Evolutionary conservation across 1,140 invertebrate genomes (phyloP), one percentile per base, ranked within the genome.

Genomic region (Mya arenaria): DNA sequence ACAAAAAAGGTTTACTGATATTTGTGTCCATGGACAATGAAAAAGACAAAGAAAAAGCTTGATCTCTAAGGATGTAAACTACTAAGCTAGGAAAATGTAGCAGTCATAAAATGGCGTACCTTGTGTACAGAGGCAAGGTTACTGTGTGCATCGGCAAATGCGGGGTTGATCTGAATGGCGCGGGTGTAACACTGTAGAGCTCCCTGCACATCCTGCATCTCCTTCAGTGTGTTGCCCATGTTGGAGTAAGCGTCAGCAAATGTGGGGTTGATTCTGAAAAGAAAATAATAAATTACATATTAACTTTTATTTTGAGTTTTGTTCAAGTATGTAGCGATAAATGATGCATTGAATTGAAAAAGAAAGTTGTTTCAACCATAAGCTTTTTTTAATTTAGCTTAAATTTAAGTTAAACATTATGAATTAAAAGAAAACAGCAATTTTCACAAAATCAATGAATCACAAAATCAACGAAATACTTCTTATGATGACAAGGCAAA

Each of bases 41-140:
- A n/a, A n/a, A n/a, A n/a, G n/a, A n/a, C n/a, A n/a, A n/a, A n/a
- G n/a, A n/a, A n/a, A n/a, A n/a, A n/a, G n/a, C n/a, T n/a, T n/a
- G n/a, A n/a, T n/a, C n/a, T n/a, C n/a, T n/a, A n/a, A n/a, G n/a
- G n/a, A n/a, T n/a, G n/a, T n/a, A n/a, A n/a, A n/a, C n/a, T n/a
- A n/a, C n/a, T n/a, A n/a, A n/a, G n/a, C n/a, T n/a, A n/a, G n/a
- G n/a, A n/a, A n/a, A n/a, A n/a, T n/a, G n/a, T n/a, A n/a, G n/a
- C n/a, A n/a, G n/a, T n/a, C n/a, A n/a, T 41, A 4, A 55, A 69
- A 58, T 6, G 17, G 55, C 63, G 34, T 83, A 94, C 94, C 93
- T 99, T 99, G 89, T 99, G 98, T 90, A 99, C 99, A 71, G 98
- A 99, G 15, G 98, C 99, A 84, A 99, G 94, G 94, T 99, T 99